Conservation (phyloP, 64 coral and sea anemone genomes). For the Dendronephthya gigantea region DNA sequence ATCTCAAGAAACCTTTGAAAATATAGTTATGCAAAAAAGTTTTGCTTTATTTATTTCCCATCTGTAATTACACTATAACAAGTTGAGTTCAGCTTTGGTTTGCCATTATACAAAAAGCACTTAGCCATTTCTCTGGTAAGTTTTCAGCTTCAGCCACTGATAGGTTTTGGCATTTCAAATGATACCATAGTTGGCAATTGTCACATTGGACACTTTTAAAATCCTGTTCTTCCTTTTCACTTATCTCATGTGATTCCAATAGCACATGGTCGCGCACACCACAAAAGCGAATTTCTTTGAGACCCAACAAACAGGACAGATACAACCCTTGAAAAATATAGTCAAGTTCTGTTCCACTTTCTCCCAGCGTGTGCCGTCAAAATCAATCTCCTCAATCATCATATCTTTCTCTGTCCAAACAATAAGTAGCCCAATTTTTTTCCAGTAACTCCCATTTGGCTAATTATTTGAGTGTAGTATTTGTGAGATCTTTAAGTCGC, state of each 20-base stretch:
- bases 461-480: not conserved
- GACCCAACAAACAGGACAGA: not conserved
- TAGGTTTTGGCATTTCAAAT: not conserved
- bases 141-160: not conserved
- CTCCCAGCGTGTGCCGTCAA: not conserved
- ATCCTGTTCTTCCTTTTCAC: not conserved
- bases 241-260: not conserved
- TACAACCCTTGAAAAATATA: not conserved
- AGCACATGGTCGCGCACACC: not conserved
- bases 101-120: not conserved
- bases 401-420: not conserved
- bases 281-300: not conserved
- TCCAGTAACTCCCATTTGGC: not conserved
- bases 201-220: not conserved
- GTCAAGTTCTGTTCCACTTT: not conserved
- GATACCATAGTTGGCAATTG: not conserved
- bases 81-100: not conserved
- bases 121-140: not conserved
- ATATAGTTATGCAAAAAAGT: not conserved
- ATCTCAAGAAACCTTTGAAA: slow-evolving; percentile 21
- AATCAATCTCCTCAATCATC: not conserved
- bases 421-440: not conserved
- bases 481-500: not conserved
- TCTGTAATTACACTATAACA: too few species aligned
- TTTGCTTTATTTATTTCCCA: too few species aligned